Conservation (phyloP, 2,113 vertebrate species). For the Centrocercus urophasianus region DNA sequence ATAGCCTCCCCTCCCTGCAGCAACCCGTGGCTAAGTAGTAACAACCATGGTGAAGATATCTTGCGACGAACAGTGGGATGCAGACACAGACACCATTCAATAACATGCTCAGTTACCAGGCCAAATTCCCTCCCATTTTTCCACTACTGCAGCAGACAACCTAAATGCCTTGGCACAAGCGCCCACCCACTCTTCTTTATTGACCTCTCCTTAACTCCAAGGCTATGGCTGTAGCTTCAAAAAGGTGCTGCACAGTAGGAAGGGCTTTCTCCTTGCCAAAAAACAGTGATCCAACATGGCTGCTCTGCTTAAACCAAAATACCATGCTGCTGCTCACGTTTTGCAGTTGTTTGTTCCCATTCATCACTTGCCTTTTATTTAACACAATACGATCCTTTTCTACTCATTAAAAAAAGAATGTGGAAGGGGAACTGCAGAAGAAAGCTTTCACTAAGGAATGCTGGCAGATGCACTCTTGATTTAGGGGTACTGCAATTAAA, state of each 20-base stretch:
- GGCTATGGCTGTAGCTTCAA: not conserved
- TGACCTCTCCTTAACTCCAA: not conserved
- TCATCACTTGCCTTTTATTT: not conserved
- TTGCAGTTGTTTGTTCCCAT: not conserved
- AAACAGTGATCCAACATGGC: not conserved
- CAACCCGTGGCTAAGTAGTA: rapidly evolving
- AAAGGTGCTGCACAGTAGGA: not conserved
- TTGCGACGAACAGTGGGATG: rapidly evolving
- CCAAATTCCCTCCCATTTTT: not conserved
- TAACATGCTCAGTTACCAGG: rapidly evolving
- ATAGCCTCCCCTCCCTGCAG: not conserved
- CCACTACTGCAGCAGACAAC: not conserved
- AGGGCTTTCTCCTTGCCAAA: not conserved
- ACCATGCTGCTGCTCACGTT: not conserved
- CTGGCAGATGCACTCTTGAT: not conserved
- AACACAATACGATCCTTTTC: not conserved
- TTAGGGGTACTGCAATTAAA: not conserved
- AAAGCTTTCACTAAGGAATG: not conserved
- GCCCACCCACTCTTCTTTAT: rapidly evolving
- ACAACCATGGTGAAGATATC: rapidly evolving
- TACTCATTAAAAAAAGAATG: rapidly evolving
- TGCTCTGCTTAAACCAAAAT: not conserved
- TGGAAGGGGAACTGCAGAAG: not conserved
- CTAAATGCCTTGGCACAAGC: not conserved
- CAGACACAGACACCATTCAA: not conserved